A percentile compares a stretch with the other conserved stretches of the same genome.
Evolutionary conservation across 2,797 vertebrate genomes (phyloP).

Genomic region (Cryptoprocta ferox): DNA sequence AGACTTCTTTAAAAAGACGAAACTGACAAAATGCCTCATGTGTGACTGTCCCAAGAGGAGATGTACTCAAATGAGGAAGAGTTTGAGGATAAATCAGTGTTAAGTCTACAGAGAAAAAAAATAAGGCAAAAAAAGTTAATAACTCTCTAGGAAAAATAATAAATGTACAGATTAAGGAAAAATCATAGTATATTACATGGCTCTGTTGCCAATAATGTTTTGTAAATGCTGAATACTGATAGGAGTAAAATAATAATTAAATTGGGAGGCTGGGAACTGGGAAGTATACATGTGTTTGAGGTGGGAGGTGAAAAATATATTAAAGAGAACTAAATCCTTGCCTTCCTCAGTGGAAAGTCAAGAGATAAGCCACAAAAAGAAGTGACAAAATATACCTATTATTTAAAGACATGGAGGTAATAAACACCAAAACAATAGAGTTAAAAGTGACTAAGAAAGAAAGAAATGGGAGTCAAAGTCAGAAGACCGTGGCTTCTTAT

Average conservation of each 20-base stretch:
- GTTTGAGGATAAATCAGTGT: background rate
- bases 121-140: background rate
- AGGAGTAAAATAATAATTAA: background rate
- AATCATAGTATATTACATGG: background rate
- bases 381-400: background rate
- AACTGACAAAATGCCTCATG: background rate
- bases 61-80: background rate
- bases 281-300: background rate
- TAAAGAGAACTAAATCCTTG: background rate
- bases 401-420: background rate
- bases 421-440: background rate
- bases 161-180: background rate
- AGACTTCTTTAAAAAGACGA: background rate
- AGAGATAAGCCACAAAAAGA: background rate
- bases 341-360: background rate
- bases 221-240: background rate
- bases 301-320: background rate
- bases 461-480: background rate
- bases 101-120: background rate
- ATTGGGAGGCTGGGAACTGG: background rate
- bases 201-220: background rate
- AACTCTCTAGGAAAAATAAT: conserved; percentile 7
- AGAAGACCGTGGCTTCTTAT: background rate
- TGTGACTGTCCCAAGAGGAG: background rate
- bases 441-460: background rate